Conservation (phyloP, 1,140 invertebrate species). For the Wiebesia pumilae region DNA sequence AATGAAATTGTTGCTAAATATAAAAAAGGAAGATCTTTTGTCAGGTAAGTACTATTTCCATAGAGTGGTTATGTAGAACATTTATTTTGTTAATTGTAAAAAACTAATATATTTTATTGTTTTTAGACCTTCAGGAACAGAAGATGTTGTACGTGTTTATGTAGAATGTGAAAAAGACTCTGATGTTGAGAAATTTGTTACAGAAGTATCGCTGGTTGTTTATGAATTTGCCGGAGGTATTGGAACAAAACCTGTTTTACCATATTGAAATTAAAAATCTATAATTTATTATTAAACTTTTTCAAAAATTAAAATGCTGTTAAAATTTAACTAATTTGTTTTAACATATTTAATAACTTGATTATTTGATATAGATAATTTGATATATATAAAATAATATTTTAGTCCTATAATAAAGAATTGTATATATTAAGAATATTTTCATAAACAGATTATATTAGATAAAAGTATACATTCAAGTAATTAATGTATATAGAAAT, state of each 20-base stretch:
- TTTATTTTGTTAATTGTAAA: neutral
- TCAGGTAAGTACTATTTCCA: conserved; percentile 77
- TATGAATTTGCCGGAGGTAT: conserved; percentile 86
- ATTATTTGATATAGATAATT: neutral
- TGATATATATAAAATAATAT: neutral
- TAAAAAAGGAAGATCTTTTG: conserved; percentile 87
- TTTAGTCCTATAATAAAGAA: neutral
- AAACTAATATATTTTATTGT: conserved; percentile 25
- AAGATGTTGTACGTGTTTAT: conserved; percentile 97
- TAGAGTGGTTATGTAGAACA: neutral
- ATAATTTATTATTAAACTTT: neutral
- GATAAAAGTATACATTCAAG: neutral
- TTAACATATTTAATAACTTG: neutral
- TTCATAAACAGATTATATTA: neutral
- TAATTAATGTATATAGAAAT: neutral
- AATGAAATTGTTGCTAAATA: conserved; percentile 83
- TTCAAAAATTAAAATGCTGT: neutral
- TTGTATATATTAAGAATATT: neutral
- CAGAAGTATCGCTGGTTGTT: conserved; percentile 85
- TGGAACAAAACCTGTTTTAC: conserved; percentile 66
- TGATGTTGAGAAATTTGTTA: conserved; percentile 83
- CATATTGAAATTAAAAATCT: neutral
- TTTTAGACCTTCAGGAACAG: conserved; percentile 94
- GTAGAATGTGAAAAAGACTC: conserved; percentile 91
- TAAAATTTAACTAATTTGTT: neutral